Evolutionary conservation across 2,113 vertebrate species (phyloP), one percentile per base, ranked within the genome.

Genomic region (Sceloporus tristichus): DNA sequence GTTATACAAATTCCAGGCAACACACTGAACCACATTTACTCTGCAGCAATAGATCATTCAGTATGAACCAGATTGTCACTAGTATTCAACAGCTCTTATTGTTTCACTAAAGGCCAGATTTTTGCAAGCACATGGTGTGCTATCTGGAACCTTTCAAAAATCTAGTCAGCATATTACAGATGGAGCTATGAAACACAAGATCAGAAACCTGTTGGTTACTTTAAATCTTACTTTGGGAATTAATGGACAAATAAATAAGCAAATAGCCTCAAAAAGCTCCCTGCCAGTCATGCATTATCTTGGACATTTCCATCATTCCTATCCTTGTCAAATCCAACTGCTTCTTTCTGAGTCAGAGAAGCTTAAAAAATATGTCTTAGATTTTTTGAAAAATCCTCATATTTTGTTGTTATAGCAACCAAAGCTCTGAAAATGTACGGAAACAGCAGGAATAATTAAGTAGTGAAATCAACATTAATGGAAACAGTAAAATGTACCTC

Each of bases 401-500:
- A 90, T 93, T 91, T 90, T 70, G 92, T 93, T 76, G 92, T 90
- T 90, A 90, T 91, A 88, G 88, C 90, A 92, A 93, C 92, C 34
- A 89, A 85, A 89, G 90, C 79, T 78, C 84, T 75, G 88, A 88
- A 92, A 93, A 89, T 92, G 86, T 86, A 90, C 83, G 86, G 88
- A 92, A 92, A 90, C 92, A 91, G 92, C 89, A 91, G 92, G 89
- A 91, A 87, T 93, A 93, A 93, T 93, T 93, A 93, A 90, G 85
- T 77, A 34, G 89, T 82, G 89, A 91, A 91, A 92, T 91, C 91
- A 89, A 88, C 79, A 88, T 87, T 90, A 85, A 87, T 90, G 87
- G 90, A 78, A 83, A 88, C 29, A 66, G 85, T 77, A 84, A 81
- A 90, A 89, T 83, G 87, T 84, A 79, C 85, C 74, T 85, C 70